These are phyloP conservation scores for Microtus richardsoni DNA, from an alignment of 2,113 vertebrate species.

Conservation along the genomic window DNA sequence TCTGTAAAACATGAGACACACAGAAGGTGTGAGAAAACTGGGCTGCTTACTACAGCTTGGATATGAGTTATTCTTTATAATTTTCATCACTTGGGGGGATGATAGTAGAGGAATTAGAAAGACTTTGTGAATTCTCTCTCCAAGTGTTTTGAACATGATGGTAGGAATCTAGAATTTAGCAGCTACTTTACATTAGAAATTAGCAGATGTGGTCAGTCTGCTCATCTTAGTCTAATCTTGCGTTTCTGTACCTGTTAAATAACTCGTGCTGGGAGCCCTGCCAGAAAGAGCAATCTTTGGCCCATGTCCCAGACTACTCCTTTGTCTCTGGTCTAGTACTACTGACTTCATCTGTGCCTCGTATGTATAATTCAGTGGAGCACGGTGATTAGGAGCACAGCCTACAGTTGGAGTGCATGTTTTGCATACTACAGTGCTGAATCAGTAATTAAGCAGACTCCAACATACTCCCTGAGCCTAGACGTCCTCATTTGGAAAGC, in stretches of 20 bases:
- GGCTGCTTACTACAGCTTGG: background rate
- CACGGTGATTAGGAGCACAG: background rate
- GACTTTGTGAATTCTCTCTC: background rate
- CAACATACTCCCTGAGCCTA: background rate
- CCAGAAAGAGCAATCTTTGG: slow-evolving; percentile 30
- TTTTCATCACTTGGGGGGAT: background rate
- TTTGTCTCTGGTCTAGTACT: slow-evolving; percentile 2
- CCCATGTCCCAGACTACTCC: background rate
- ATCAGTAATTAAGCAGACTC: background rate
- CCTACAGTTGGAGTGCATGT: background rate
- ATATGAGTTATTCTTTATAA: background rate
- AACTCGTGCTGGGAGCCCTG: background rate
- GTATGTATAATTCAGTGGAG: background rate
- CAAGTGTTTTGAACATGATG: background rate
- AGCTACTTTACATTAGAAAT: slow-evolving; percentile 42
- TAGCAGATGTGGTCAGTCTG: background rate
- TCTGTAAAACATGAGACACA: background rate
- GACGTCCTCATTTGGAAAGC: background rate
- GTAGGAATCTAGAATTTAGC: background rate
- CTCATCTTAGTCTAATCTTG: background rate
- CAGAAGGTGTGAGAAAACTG: background rate
- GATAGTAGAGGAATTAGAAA: background rate
- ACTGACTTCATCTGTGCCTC: background rate
- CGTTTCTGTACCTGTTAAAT: slow-evolving; percentile 18
- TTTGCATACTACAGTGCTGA: background rate